A percentile compares a stretch with the other conserved stretches of the same genome.
These are phyloP conservation scores for Formica aserva DNA, from an alignment of 2,888 invertebrate species.

Conservation along the genomic window DNA sequence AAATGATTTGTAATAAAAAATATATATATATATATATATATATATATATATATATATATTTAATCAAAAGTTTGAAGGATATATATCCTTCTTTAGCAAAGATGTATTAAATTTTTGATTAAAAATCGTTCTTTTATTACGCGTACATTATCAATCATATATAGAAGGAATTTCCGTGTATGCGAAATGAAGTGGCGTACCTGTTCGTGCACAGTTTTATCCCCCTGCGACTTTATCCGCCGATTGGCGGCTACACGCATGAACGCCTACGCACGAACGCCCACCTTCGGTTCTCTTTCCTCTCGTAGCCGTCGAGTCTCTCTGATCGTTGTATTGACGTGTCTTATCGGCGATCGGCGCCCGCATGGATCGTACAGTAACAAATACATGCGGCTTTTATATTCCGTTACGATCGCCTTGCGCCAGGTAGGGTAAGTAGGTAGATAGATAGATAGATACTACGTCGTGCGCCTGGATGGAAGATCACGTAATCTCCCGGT, in stretches of 20 bases:
- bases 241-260: constrained; percentile 40
- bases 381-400: constrained; percentile 47
- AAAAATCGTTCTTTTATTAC: no score
- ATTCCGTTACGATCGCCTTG: constrained; percentile 48
- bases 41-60: no score
- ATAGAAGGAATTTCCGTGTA: background rate
- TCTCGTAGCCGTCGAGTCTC: constrained; percentile 34
- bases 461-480: constrained; percentile 27
- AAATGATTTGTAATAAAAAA: no score
- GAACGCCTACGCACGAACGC: constrained; percentile 47
- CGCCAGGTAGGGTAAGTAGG: constrained; percentile 26
- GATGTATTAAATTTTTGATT: no score
- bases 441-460: constrained; percentile 17
- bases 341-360: constrained; percentile 51
- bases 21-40: no score
- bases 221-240: constrained; percentile 40
- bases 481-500: constrained; percentile 39
- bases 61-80: no score
- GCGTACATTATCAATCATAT: no score
- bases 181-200: constrained; percentile 42
- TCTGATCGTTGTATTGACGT: constrained; percentile 54
- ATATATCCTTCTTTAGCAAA: no score
- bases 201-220: constrained; percentile 27
- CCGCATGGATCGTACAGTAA: constrained; percentile 48
- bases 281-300: constrained; percentile 38